These are phyloP conservation scores for Erynnis tages DNA, from an alignment of 2,888 invertebrate species.

Conservation along the genomic window DNA sequence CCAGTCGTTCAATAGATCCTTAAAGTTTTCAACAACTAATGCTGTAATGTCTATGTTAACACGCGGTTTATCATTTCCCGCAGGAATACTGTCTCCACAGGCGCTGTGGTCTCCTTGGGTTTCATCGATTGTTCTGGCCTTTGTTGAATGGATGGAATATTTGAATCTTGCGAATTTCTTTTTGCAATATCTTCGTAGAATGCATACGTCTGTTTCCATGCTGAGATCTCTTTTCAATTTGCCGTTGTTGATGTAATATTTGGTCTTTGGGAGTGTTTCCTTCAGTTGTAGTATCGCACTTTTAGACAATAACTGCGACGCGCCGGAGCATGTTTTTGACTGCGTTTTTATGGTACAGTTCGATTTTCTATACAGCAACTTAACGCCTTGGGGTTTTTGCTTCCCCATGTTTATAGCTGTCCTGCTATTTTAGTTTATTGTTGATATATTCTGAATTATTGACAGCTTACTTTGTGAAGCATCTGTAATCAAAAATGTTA, in stretches of 20 bases:
- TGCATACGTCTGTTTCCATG: slow-evolving; percentile 64
- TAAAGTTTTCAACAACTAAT: slow-evolving; percentile 58
- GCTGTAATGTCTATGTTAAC: slow-evolving; percentile 47
- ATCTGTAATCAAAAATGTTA: slow-evolving; percentile 70
- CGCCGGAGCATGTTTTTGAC: slow-evolving; percentile 52
- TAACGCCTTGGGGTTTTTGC: slow-evolving; percentile 41
- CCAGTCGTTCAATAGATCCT: slow-evolving; percentile 54
- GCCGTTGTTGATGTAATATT: slow-evolving; percentile 42
- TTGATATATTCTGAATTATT: slow-evolving; percentile 22
- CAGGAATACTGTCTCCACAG: slow-evolving; percentile 48
- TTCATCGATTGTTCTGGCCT: slow-evolving; percentile 44
- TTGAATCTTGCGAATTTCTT: slow-evolving; percentile 49
- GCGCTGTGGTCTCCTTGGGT: slow-evolving; percentile 46
- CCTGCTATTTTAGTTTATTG: slow-evolving; percentile 12
- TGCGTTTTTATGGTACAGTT: slow-evolving; percentile 43
- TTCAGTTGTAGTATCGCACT: slow-evolving; percentile 46
- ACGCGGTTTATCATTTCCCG: slow-evolving; percentile 32
- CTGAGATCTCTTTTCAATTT: slow-evolving; percentile 61
- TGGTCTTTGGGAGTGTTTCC: slow-evolving; percentile 43
- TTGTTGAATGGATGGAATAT: slow-evolving; percentile 46
- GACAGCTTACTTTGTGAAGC: slow-evolving; percentile 25
- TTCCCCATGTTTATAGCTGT: too few relatives aligned
- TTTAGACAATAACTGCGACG: slow-evolving; percentile 46
- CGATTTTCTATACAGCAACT: slow-evolving; percentile 58
- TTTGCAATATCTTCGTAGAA: slow-evolving; percentile 54